A percentile compares a stretch with the other conserved stretches of the same genome.
Conservation (phyloP, 2,888 invertebrate genomes). For the Philopedon plagiatum region DNA sequence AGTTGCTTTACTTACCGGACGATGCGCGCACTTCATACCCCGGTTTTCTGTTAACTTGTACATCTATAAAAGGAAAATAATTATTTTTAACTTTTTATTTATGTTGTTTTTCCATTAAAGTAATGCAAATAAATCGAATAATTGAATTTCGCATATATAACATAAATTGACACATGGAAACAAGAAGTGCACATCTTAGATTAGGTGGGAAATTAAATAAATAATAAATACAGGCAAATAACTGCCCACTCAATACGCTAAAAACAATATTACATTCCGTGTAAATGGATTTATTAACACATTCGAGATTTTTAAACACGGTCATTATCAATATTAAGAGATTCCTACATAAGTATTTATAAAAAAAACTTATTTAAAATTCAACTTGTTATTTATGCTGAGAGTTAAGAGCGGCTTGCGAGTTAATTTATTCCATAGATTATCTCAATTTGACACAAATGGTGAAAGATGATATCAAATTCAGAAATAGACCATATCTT, state of each 20-base stretch:
- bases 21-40: no score
- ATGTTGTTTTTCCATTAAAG: not conserved
- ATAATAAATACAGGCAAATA: conserved; percentile 20
- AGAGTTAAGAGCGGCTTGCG: not conserved
- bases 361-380: conserved; percentile 26
- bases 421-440: conserved; percentile 34
- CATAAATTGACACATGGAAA: not conserved
- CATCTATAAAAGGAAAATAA: no score
- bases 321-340: conserved; percentile 36
- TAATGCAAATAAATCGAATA: not conserved
- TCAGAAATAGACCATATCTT: conserved; percentile 30
- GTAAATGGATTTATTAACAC: conserved; percentile 42
- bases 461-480: conserved; percentile 43
- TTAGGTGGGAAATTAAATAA: conserved; percentile 16
- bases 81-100: no score
- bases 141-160: not conserved
- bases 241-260: conserved; percentile 28
- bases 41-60: no score
- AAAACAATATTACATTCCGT: conserved; percentile 25
- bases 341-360: conserved; percentile 13
- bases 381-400: not conserved
- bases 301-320: conserved; percentile 20
- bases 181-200: not conserved
- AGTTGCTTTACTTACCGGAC: no score
- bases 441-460: conserved; percentile 42